These are phyloP conservation scores for Trididemnum miniatum DNA, from an alignment of 23 tunicate genomes.

Conservation along the genomic window DNA sequence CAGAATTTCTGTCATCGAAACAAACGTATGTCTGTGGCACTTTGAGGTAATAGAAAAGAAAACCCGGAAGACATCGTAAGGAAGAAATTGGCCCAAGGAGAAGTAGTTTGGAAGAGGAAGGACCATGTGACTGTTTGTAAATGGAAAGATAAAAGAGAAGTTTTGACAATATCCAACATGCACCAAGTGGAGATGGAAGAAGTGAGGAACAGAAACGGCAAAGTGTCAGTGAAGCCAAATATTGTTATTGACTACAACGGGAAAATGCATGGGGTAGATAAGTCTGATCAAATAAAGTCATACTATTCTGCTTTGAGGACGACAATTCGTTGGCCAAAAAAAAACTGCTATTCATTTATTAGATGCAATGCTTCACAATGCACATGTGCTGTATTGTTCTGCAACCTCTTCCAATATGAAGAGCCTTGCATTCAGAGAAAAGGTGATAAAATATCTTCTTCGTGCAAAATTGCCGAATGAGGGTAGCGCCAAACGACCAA, in stretches of 20 bases:
- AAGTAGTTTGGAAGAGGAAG: not conserved
- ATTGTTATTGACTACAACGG: not conserved
- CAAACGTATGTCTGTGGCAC: not conserved
- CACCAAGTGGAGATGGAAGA: slow-evolving; percentile 4
- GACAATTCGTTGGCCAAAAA: not conserved
- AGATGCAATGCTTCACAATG: not conserved
- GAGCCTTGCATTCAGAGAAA: not conserved
- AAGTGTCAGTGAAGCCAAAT: not conserved
- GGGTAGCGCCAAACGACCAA: not conserved
- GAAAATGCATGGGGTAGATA: not conserved
- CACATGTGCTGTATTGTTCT: not conserved
- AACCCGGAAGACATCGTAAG: not conserved
- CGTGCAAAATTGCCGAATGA: not conserved
- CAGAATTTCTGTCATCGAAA: not conserved
- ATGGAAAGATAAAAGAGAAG: slow-evolving; percentile 19
- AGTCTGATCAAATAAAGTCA: not conserved
- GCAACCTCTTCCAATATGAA: not conserved
- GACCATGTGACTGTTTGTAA: not conserved
- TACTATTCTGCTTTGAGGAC: not conserved
- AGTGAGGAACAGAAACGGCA: not conserved
- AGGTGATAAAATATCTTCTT: not conserved
- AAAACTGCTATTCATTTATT: not conserved
- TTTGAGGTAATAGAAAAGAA: no score
- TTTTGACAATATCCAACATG: not conserved
- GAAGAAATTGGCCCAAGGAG: not conserved